phyloP scores from a whole-genome alignment of 2,888 invertebrate genomes.

The Rhyacophila evoluta region DNA sequence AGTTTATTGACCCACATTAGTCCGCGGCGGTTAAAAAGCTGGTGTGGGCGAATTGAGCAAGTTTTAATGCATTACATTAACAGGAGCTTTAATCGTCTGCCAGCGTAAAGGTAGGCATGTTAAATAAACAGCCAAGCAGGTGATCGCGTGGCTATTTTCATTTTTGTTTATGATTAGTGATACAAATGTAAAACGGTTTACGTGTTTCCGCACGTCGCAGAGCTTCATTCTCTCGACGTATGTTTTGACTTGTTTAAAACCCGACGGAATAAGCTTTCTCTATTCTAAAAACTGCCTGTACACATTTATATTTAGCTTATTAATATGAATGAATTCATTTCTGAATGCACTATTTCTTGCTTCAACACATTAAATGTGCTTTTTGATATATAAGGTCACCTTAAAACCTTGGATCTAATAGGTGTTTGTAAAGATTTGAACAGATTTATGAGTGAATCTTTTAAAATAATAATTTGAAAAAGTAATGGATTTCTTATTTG shows the following conservation, averaged over 20 bases:
- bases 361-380: too few species aligned
- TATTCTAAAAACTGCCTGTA: background rate
- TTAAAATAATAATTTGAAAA: too few species aligned
- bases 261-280: background rate
- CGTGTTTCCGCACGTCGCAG: background rate
- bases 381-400: too few species aligned
- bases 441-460: too few species aligned
- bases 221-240: constrained; percentile 4
- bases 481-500: too few species aligned
- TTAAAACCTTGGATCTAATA: too few species aligned
- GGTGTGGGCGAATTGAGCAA: constrained; percentile 38
- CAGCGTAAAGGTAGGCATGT: constrained; percentile 21
- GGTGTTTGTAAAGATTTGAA: too few species aligned
- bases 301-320: too few species aligned
- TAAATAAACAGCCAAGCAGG: constrained; percentile 36
- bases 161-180: constrained; percentile 35
- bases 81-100: constrained; percentile 30
- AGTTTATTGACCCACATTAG: constrained; percentile 31
- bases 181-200: constrained; percentile 33
- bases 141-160: constrained; percentile 36
- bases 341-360: too few species aligned
- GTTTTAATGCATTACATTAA: constrained; percentile 41
- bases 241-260: constrained; percentile 22
- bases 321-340: too few species aligned
- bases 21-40: constrained; percentile 4